phyloP scores from a whole-genome alignment of 2,888 invertebrate genomes.

The Mellilla xanthometata region DNA sequence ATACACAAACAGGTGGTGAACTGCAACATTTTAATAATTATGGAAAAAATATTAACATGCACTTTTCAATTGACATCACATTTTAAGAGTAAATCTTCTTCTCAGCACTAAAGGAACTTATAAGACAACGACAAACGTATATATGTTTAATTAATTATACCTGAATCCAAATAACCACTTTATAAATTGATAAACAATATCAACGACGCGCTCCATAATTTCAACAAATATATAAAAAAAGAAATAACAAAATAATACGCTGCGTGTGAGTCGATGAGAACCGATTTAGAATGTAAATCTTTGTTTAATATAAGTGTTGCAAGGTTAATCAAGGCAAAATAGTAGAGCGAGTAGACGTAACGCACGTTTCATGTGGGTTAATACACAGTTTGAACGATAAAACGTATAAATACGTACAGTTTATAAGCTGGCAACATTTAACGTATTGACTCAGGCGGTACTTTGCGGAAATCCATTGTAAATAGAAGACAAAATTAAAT shows the following conservation, averaged over 20 bases:
- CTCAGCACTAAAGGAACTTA: neutral
- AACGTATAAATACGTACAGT: conserved; percentile 1
- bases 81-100: no score
- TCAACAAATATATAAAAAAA: neutral
- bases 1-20: neutral
- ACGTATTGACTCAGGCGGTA: no score
- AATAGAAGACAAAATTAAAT: no score
- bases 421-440: conserved; percentile 13
- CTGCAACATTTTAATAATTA: no score
- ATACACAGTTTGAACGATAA: no score
- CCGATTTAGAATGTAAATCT: conserved; percentile 19
- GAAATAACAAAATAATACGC: neutral
- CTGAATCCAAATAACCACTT: conserved; percentile 16
- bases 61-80: neutral
- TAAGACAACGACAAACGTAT: neutral
- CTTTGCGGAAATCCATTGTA: no score
- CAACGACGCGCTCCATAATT: neutral
- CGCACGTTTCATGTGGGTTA: no score
- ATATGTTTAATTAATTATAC: neutral
- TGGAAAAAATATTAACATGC: neutral
- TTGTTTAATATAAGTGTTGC: conserved; percentile 75
- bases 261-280: conserved; percentile 12
- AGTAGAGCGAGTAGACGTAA: no score
- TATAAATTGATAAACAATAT: conserved; percentile 14
- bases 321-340: conserved; percentile 21